Evolutionary conservation across 2,113 vertebrate genomes (phyloP), one percentile per base, ranked within the genome.

Genomic region (Grantiella picta): DNA sequence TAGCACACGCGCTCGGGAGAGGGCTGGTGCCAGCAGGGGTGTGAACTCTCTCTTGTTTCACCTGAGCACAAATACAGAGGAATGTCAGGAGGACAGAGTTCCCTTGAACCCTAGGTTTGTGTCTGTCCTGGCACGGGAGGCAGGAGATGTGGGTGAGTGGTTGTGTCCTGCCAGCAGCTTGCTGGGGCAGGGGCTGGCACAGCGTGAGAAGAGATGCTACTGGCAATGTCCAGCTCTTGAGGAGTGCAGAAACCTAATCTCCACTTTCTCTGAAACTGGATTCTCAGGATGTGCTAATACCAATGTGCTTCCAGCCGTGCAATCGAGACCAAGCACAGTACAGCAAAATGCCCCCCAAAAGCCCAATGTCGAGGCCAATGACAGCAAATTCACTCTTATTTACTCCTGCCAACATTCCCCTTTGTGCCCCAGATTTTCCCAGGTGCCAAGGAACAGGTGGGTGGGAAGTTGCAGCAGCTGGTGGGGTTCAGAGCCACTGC

Each of bases 261-360:
- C 84, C 84, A 80, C 92, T 92, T 94, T 95, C 83, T 90, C 89
- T 96, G 96, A 97, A 96, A 96, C 84, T 85, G 82, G 94, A 97
- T 93, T 97, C 96, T 95, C 86, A 50, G 91, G 53, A 79, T 92
- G 88, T 86, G 90, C 86, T 95, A 89, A 84, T 86, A 71, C 70
- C 70, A 50, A 42, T 0, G 27, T 4, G 40, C 80, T 90, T 76
- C 59, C 56, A 85, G 91, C 54, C 5, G 0, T 79, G 93, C 90
- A 96, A 82, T 50, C 0, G 33, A 94, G 89, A 83, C 72, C 63
- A 38, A 78, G 65, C 1, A 6, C 4, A 10, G 52, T 28, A 33
- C 33, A 44, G 90, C 54, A 85, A 72, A 85, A 44, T 15, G 9
- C 18, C 64, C 69, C 44, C 18, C 68, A 71, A 63, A 92, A 45